Evolutionary conservation across 2,113 vertebrate genomes (phyloP).

Genomic region (Sinocyclocheilus maitianheensis): DNA sequence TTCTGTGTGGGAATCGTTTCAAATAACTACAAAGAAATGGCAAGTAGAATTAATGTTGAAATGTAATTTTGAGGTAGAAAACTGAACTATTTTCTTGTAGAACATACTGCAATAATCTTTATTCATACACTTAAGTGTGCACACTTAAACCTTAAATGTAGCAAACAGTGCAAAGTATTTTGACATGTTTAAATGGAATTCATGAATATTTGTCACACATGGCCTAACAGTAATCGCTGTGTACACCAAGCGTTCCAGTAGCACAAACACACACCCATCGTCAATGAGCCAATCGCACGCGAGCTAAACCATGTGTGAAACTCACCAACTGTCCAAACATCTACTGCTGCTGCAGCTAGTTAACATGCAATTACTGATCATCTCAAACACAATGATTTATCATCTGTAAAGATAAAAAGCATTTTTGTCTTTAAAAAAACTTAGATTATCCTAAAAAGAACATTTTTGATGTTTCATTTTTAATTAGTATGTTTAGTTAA

Average conservation of each 20-base stretch:
- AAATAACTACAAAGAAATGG: neutral
- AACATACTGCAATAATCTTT: neutral
- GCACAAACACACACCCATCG: conserved; percentile 1
- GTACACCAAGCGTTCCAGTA: neutral
- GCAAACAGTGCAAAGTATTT: neutral
- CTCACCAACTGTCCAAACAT: conserved; percentile 33
- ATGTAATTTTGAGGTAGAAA: neutral
- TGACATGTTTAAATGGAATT: neutral
- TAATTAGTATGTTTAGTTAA: no score
- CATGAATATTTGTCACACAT: neutral
- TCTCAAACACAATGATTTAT: neutral
- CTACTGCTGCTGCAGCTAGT: neutral
- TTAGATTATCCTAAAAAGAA: no score
- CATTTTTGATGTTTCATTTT: no score
- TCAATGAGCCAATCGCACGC: neutral
- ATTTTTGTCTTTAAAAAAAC: neutral
- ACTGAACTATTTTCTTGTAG: neutral
- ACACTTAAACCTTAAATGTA: neutral
- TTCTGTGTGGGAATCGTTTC: neutral
- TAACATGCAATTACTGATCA: neutral
- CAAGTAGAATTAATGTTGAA: neutral
- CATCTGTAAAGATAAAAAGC: neutral
- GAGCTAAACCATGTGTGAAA: conserved; percentile 38
- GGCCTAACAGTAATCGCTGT: neutral
- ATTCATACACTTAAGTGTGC: neutral